Evolutionary conservation across 1,140 invertebrate species (phyloP).

Genomic region (Zaprionus capensis): DNA sequence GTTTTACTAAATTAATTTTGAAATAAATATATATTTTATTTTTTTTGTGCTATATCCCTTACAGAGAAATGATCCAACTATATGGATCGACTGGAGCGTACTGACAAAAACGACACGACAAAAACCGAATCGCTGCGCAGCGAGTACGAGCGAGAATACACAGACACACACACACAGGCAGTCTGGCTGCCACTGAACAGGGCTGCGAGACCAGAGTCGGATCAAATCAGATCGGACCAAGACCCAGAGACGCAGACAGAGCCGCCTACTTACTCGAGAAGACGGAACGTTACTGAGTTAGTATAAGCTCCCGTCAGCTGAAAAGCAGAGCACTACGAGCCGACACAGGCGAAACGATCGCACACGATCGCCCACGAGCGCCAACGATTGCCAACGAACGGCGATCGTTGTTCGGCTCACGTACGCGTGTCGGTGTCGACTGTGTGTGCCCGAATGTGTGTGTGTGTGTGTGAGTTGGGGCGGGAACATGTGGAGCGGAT

Average conservation of each 20-base stretch:
- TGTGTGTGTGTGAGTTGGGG: constrained; percentile 19
- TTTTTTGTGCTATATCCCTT: constrained; percentile 45
- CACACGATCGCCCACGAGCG: constrained; percentile 15
- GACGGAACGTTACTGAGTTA: constrained; percentile 84
- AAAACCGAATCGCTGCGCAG: constrained; percentile 48
- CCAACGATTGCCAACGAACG: constrained; percentile 6
- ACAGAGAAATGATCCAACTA: constrained; percentile 70
- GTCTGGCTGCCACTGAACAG: constrained; percentile 31
- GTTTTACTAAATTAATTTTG: neutral
- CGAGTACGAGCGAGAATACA: constrained; percentile 42
- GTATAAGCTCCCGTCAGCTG: constrained; percentile 80
- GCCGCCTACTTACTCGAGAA: constrained; percentile 81
- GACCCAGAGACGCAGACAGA: constrained; percentile 39
- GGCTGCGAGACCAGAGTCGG: constrained; percentile 43
- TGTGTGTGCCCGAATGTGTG: constrained; percentile 39
- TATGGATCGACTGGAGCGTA: constrained; percentile 76
- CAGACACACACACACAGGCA: constrained; percentile 23
- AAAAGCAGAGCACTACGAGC: constrained; percentile 53
- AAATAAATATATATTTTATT: neutral
- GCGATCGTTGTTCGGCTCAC: constrained; percentile 41
- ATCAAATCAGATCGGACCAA: constrained; percentile 14
- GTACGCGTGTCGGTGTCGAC: constrained; percentile 66
- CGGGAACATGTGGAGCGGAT: constrained; percentile 63
- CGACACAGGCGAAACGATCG: constrained; percentile 27
- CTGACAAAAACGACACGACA: constrained; percentile 64